A percentile compares a stretch with the other conserved stretches of the same genome.
Conservation (phyloP, 2,888 invertebrate genomes). For the Hirtodrosophila alboralis region DNA sequence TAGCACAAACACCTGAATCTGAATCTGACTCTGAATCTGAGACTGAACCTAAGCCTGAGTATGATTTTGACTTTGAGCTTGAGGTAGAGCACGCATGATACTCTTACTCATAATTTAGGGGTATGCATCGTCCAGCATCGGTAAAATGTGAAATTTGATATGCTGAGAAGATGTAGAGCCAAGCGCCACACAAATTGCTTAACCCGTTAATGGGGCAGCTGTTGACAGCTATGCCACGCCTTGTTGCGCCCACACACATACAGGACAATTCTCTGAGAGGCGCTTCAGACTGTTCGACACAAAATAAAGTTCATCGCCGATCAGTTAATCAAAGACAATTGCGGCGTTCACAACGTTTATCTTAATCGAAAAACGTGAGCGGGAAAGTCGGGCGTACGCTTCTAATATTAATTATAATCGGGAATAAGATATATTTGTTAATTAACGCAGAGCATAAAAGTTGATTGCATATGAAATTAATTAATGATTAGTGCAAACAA, state of each 20-base stretch:
- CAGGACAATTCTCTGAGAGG: not conserved
- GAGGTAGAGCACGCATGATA: slow-evolving; percentile 45
- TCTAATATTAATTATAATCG: slow-evolving; percentile 32
- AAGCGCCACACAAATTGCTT: slow-evolving; percentile 55
- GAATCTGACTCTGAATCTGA: slow-evolving; percentile 18
- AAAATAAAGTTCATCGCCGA: slow-evolving; percentile 41
- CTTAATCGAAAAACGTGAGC: not conserved
- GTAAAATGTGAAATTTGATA: slow-evolving; percentile 64
- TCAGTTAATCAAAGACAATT: slow-evolving; percentile 80
- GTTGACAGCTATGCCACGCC: slow-evolving; percentile 34
- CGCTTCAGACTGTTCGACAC: slow-evolving; percentile 9
- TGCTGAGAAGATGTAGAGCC: slow-evolving; percentile 74
- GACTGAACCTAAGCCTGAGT: slow-evolving; percentile 15
- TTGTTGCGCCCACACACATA: slow-evolving; percentile 24
- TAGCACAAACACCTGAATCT: slow-evolving; percentile 69
- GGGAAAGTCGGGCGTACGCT: slow-evolving; percentile 23
- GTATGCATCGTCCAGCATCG: slow-evolving; percentile 8
- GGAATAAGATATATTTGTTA: slow-evolving; percentile 49
- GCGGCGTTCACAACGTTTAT: slow-evolving; percentile 59
- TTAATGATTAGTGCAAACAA: slow-evolving; percentile 75
- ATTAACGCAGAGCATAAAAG: slow-evolving; percentile 51
- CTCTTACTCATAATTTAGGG: slow-evolving; percentile 31
- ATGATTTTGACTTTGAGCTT: slow-evolving; percentile 2
- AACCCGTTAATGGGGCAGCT: slow-evolving; percentile 52
- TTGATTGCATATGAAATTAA: slow-evolving; percentile 77